Evolutionary conservation across 2,888 invertebrate genomes (phyloP), one percentile per base, ranked within the genome.

Genomic region (Limnephilus auricula): DNA sequence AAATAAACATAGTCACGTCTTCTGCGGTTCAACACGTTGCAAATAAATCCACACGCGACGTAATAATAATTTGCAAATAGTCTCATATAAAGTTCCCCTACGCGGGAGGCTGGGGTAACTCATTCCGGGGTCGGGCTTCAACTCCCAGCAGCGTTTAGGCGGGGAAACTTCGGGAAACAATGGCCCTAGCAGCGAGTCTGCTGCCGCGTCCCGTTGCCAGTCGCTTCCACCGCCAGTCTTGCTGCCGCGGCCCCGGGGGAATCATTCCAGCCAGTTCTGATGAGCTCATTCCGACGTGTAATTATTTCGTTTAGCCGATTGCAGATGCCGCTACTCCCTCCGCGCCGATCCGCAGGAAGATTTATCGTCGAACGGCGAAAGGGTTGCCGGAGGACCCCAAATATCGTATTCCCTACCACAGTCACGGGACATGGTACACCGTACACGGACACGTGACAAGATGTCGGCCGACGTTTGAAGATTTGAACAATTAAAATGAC

Each of bases 281-380:
- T 93, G 93, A 93, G 92, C 92, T 92, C 93, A 93, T 93, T 93
- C 92, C 92, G 92, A 92, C 93, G 92, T 92, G 93, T 93, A 93
- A 93, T 93, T 93, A 93, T 93, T 93, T 92, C 92, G 93, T 93
- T 92, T 92, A 92, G 93, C 90, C 93, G 92, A 93, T 92, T 93
- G 93, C 93, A 93, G 93, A 93, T 92, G 93, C 90, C 91, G 90
- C 92, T 82, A 79, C 65, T 65, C 85, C 37, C 90, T 82, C 89
- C 89, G 89, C 89, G 79, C 79, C 78, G 89, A 79, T 89, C 88
- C 88, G 88, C 91, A 80, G n/a, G 82, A 91, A 91, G 91, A 91
- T 91, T 91, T 91, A 91, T 91, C 50, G 91, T 83, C 80, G 83
- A 91, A 91, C 65, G 32, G 90, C 65, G 45, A 91, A 91, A 91